Base-by-base conservation (phyloP, 1,140 invertebrate genomes). In the Lucilia cuprina region DNA sequence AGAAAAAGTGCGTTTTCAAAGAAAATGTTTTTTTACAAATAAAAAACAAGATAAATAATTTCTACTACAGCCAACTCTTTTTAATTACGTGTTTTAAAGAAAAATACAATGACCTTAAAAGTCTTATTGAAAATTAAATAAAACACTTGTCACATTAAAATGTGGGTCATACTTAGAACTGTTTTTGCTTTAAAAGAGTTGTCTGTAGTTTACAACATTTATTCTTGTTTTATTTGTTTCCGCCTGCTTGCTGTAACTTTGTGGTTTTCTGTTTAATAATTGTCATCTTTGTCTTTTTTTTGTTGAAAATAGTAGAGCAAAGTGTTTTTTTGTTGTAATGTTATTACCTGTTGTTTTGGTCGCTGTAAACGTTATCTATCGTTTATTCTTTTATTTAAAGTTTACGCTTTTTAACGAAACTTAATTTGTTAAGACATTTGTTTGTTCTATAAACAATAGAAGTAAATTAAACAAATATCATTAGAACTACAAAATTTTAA, bases 1-100 rank as follows among this genome's bases (percentile, higher is more conserved):
- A 70, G 21, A 21, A 70, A 70, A 70, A 70, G 65, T 70, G 65
- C 65, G 65, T 25, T 70, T 70, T 70, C 65, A 21, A 70, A 70
- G 65, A 70, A 70, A 70, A 41, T 41, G 10, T 41, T 8, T 41
- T 41, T 41, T 41, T 8, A 41, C 35, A 41, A 41, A 41, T 5
- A 41, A 41, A 8, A 41, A 41, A 41, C 41, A 2, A 41, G 1
- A 41, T 5, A 41, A 41, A 41, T 41, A 41, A 41, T 5, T 41
- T 41, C 10, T 60, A 60, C 10, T 60, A 60, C 55, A 60, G 55
- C 14, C 55, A 60, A 5, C 55, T 60, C 14, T 17, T n/a, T n/a
- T 60, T 60, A 60, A 60, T 60, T 17, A 60, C 13, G n/a, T 1
- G 5, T 60, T 60, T 60, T 41, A 41, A 41, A 41, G 41, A 5